Base-by-base conservation (phyloP, 1,140 invertebrate genomes). In the Ceratosolen fusciceps region DNA sequence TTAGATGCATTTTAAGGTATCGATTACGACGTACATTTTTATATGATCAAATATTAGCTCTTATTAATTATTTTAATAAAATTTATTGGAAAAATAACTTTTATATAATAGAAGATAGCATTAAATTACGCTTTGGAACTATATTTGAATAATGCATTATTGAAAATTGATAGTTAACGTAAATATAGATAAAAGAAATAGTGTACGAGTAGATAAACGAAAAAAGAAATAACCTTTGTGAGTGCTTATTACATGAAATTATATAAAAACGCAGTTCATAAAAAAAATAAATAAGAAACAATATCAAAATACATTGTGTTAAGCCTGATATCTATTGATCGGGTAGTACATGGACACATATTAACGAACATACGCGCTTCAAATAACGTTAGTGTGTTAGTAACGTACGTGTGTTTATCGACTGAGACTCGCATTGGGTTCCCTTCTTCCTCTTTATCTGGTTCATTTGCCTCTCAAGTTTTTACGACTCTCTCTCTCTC, bases 251-350 rank as follows among this genome's bases (percentile, higher is more conserved):
- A 34, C 10, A 34, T 34, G 8, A 1, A 19, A 62, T 19, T 2
- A 62, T 34, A 62, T 12, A 19, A 31, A 62, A 34, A 26, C 34
- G 37, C n/a, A 24, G 24, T 10, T 39, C n/a, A 7, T 12, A 34
- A 65, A 65, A 43, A 67, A 62, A 73, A 34, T 34, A 47, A 56
- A 60, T 65, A 29, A 74, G 71, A 39, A 29, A 3, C 39, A 52
- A 58, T 5, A 34, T 9, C 2, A 29, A 62, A 68, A 43, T 29
- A 34, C n/a, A 52, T 82, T 80, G 82, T 87, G 85, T 86, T 85
- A 87, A 88, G 86, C 85, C 84, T 86, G 84, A 87, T 86, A 85
- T 84, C 82, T 87, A 87, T 86, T 83, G 85, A 87, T 87, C 83
- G 83, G 80, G 70, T 84, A 84, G 83, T 87, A 85, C 82, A 80